phyloP scores from a whole-genome alignment of 2,888 invertebrate genomes.

The Sericinus montela region DNA sequence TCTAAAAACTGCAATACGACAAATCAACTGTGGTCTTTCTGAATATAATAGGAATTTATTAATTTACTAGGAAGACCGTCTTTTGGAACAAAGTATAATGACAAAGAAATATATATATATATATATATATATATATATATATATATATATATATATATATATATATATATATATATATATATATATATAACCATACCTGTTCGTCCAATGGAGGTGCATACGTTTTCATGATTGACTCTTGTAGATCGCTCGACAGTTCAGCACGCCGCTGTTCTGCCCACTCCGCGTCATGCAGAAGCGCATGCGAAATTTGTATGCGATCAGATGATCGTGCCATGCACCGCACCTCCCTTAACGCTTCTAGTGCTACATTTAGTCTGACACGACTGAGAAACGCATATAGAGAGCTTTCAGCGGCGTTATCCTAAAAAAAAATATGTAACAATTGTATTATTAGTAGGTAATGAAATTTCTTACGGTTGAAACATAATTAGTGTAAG shows the following conservation, averaged over 20 bases:
- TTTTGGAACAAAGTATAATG: no score
- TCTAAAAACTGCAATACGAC: no score
- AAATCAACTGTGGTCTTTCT: no score
- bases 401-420: constrained; percentile 44
- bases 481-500: no score
- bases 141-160: no score
- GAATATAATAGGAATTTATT: no score
- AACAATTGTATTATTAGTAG: neutral
- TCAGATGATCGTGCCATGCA: constrained; percentile 51
- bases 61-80: no score
- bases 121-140: no score
- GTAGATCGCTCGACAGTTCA: constrained; percentile 21
- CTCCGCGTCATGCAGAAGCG: constrained; percentile 49
- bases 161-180: no score
- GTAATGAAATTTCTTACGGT: no score
- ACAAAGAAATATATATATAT: no score
- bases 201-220: constrained; percentile 50
- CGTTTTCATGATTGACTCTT: constrained; percentile 41
- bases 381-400: constrained; percentile 56
- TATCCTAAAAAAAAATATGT: constrained; percentile 31
- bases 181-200: no score
- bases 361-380: constrained; percentile 53
- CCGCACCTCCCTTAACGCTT: constrained; percentile 53
- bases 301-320: constrained; percentile 36
- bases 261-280: constrained; percentile 47